Evolutionary conservation across 1,140 invertebrate species (phyloP), one percentile per base, ranked within the genome.

Genomic region (Zaprionus kolodkinae): DNA sequence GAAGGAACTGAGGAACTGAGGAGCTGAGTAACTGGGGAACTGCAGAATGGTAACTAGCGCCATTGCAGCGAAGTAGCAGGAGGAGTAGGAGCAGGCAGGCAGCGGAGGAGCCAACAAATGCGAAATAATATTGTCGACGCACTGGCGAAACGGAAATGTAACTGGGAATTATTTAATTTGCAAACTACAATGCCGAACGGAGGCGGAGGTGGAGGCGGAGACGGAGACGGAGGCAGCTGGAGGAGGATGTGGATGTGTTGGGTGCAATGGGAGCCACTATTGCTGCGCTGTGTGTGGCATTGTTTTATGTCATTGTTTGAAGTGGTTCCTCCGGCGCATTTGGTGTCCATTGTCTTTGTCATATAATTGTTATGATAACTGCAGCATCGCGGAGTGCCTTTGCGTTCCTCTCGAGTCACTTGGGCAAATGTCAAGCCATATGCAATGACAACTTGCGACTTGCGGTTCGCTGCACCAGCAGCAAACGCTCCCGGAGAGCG

Each of bases 91-190:
- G 27, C 27, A 30, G 27, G 21, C 21, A 21, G 21, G 21, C 1
- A 2, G 21, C 35, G 17, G 55, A 36, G 72, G 60, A 67, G 65
- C 52, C 60, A 83, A 68, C 77, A 81, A 76, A 76, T 72, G 84
- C 72, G 73, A 88, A 87, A 88, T 89, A 88, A 84, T 88, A 88
- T 88, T 88, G 83, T 76, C 83, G 84, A 86, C 83, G 81, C 85
- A 70, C 78, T 74, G 65, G 69, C 64, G 72, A 67, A 74, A 89
- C 85, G 84, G 84, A 88, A 88, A 88, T 88, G 84, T 88, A 81
- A 88, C 84, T 88, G 84, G 84, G 84, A 88, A 88, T 88, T 88
- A 88, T 88, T 88, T 88, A 88, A 88, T 88, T 88, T 88, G 84
- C 84, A 84, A 88, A 81, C 84, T 88, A 88, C 80, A 84, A 89